Conservation (phyloP, 2,113 vertebrate species). For the Sprattus sprattus region DNA sequence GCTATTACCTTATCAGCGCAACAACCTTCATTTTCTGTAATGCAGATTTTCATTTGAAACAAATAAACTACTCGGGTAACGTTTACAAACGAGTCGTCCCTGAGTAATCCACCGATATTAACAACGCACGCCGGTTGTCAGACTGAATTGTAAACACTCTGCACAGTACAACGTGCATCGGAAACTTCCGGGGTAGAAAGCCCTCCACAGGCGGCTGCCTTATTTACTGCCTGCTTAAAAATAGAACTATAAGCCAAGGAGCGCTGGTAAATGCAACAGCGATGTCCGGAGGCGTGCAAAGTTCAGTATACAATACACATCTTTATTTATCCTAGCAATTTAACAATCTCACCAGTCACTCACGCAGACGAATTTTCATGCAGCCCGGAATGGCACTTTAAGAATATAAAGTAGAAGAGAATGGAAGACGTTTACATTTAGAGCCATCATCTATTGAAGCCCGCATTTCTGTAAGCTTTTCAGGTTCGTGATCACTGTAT, state of each 20-base stretch:
- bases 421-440: background rate
- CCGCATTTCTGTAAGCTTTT: too few relatives aligned
- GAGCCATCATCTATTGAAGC: background rate
- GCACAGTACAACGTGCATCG: conserved; percentile 1
- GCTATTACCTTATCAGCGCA: conserved; percentile 73
- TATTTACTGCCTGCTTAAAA: conserved; percentile 33
- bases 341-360: background rate
- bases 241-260: background rate
- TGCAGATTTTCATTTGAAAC: background rate
- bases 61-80: background rate
- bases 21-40: conserved; percentile 72
- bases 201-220: conserved; percentile 30
- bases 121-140: background rate
- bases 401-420: background rate
- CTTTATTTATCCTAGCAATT: background rate
- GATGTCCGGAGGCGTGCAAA: background rate
- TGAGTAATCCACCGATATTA: background rate
- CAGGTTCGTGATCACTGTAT: background rate
- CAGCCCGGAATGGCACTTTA: background rate
- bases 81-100: background rate
- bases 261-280: background rate
- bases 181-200: conserved; percentile 31
- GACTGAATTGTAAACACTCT: conserved; percentile 38
- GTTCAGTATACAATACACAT: background rate
- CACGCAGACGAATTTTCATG: background rate